Evolutionary conservation across 2,797 vertebrate genomes (phyloP).

Genomic region (Phaenicophaeus curvirostris): DNA sequence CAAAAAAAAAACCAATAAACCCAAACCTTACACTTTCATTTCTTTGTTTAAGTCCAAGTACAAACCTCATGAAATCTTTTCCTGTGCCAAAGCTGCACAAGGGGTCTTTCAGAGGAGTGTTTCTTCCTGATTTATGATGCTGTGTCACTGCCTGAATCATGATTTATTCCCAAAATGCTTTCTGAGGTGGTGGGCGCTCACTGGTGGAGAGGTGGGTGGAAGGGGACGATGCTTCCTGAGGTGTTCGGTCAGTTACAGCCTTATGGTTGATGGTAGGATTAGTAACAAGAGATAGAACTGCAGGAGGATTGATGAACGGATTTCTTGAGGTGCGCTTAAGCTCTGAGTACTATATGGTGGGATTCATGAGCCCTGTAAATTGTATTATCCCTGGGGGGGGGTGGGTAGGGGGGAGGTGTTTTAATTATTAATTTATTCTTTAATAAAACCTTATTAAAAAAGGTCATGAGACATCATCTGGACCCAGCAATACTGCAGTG

Average conservation of each 20-base stretch:
- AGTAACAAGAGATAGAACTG: background rate
- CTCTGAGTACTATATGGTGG: background rate
- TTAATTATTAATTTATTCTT: constrained; percentile 36
- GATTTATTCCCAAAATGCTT: background rate
- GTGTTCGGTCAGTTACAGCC: rapidly evolving
- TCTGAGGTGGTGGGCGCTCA: background rate
- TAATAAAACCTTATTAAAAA: background rate
- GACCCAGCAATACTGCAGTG: background rate
- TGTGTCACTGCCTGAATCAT: background rate
- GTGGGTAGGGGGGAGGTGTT: background rate
- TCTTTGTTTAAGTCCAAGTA: background rate
- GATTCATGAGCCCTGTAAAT: background rate
- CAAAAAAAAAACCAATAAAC: background rate
- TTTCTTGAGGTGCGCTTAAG: background rate
- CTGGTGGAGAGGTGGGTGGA: background rate
- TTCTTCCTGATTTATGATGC: background rate
- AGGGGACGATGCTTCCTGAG: rapidly evolving
- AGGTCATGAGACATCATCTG: background rate
- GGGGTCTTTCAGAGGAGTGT: rapidly evolving
- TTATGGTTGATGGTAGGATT: background rate
- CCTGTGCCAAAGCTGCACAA: background rate
- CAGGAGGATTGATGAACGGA: background rate
- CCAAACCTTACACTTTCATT: background rate
- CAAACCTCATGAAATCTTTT: background rate
- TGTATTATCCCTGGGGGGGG: background rate